Percentiles rank a stretch among this genome's conserved stretches.
Conservation (phyloP, 2,113 vertebrate genomes). For the Psephotus haematonotus region DNA sequence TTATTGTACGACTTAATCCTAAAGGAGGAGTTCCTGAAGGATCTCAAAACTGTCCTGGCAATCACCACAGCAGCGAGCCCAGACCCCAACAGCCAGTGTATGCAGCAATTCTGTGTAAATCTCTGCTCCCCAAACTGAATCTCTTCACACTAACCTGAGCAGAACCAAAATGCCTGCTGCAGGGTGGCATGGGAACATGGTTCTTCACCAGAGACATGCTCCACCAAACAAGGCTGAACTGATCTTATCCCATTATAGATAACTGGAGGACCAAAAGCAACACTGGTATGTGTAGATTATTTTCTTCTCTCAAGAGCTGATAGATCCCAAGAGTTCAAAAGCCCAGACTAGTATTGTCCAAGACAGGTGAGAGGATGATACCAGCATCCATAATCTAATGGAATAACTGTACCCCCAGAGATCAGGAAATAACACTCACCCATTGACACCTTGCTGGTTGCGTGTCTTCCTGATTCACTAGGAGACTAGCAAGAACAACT, state of each 20-base stretch:
- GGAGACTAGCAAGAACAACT: neutral
- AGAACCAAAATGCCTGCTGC: fast-evolving
- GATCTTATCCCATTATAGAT: neutral
- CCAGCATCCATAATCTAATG: fast-evolving
- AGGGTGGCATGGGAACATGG: neutral
- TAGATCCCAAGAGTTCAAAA: neutral
- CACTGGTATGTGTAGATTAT: fast-evolving
- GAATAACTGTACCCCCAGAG: neutral
- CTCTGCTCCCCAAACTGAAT: neutral
- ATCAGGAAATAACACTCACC: neutral
- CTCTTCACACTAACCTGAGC: fast-evolving
- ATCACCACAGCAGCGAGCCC: fast-evolving
- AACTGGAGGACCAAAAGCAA: neutral
- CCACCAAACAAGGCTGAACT: neutral
- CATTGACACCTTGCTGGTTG: neutral
- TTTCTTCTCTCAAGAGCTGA: neutral
- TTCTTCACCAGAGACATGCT: no score
- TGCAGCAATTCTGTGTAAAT: fast-evolving
- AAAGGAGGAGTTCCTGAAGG: neutral
- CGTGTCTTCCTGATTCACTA: neutral
- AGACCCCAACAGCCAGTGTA: fast-evolving
- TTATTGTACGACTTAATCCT: neutral
- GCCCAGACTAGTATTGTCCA: fast-evolving
- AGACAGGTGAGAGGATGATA: neutral
- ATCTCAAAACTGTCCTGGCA: neutral